Evolutionary conservation across 2,113 vertebrate species (phyloP).

Genomic region (Gnathonemus longibarbis): DNA sequence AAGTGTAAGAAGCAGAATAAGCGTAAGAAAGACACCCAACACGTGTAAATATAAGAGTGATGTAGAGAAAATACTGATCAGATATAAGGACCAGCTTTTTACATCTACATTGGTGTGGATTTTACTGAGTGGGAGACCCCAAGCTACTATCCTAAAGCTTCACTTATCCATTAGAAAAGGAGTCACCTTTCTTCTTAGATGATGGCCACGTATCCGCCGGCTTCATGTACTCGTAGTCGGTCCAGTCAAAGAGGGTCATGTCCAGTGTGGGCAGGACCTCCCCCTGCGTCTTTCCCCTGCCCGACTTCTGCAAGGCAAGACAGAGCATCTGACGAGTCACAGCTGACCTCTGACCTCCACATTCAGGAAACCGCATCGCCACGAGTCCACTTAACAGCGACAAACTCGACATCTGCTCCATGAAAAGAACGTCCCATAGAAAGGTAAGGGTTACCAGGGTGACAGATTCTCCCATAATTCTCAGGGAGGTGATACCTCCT

Average conservation of each 20-base stretch:
- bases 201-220: constrained; percentile 81
- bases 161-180: background rate
- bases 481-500: background rate
- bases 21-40: background rate
- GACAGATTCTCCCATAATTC: background rate
- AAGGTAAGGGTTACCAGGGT: background rate
- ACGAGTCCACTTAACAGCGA: background rate
- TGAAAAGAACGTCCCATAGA: background rate
- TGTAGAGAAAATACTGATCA: background rate
- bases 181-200: constrained; percentile 76
- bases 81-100: background rate
- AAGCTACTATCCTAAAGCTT: background rate
- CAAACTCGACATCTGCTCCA: constrained; percentile 3
- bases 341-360: background rate
- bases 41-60: background rate
- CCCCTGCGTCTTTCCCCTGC: constrained; percentile 62
- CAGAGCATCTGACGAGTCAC: constrained; percentile 1
- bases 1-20: background rate
- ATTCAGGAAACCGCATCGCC: background rate
- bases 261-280: constrained; percentile 93
- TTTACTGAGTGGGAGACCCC: background rate
- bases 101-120: background rate
- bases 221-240: constrained; percentile 93
- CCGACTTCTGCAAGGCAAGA: constrained; percentile 43
- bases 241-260: constrained; percentile 96